phyloP scores from a whole-genome alignment of 2,797 vertebrate species.

The Danio aesculapii region DNA sequence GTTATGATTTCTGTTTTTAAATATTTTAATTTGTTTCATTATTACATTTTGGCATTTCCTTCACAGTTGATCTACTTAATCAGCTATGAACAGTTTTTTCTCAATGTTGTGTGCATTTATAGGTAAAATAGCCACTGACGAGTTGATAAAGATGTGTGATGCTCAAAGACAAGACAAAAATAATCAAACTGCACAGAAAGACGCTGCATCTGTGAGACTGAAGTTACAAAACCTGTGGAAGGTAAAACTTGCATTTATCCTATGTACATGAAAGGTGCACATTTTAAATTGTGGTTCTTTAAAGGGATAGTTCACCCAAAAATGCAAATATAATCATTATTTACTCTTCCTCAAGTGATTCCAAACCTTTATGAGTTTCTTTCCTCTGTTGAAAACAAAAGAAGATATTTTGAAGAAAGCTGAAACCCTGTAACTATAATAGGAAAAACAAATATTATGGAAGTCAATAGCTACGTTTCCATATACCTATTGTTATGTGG shows the following conservation, averaged over 20 bases:
- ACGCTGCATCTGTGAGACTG: conserved; percentile 77
- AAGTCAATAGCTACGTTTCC: too few species aligned
- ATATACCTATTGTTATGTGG: too few species aligned
- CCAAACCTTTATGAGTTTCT: too few species aligned
- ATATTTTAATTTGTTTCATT: background rate
- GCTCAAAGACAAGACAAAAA: conserved; percentile 71
- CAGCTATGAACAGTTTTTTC: background rate
- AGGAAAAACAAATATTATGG: too few species aligned
- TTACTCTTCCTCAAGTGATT: too few species aligned
- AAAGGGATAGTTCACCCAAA: too few species aligned
- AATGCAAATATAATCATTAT: too few species aligned
- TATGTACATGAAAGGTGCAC: background rate
- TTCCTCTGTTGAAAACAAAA: too few species aligned
- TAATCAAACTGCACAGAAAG: conserved; percentile 63
- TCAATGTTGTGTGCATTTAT: conserved; percentile 47
- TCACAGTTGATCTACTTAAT: background rate
- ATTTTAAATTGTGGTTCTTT: background rate
- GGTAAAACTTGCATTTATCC: conserved; percentile 73
- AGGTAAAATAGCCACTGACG: conserved; percentile 90
- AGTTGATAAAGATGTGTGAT: conserved; percentile 83
- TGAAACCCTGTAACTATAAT: too few species aligned
- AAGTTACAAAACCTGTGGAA: conserved; percentile 87
- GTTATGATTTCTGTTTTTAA: background rate
- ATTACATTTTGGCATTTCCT: background rate
- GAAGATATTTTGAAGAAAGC: too few species aligned